These are phyloP conservation scores for Drosophila tropicalis DNA, from an alignment of 1,140 invertebrate species.

Conservation along the genomic window DNA sequence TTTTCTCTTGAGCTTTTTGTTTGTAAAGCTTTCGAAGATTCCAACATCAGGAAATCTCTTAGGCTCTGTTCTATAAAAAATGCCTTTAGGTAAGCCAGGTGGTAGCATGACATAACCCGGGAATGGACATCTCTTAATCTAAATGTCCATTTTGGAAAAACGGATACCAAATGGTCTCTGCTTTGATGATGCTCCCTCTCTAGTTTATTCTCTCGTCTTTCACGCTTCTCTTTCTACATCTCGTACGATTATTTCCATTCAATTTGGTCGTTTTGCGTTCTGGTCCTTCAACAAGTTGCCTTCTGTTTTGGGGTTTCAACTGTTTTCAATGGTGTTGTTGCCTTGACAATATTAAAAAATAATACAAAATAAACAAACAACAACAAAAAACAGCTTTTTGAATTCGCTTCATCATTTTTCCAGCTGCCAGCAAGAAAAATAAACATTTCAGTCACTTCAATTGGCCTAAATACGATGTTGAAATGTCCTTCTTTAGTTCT, in stretches of 20 bases:
- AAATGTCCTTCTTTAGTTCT: neutral
- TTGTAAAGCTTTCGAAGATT: neutral
- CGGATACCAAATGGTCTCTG: neutral
- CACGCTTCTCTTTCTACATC: neutral
- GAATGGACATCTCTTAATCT: neutral
- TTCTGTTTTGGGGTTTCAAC: neutral
- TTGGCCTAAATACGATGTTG: neutral
- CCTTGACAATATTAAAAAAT: constrained; percentile 56
- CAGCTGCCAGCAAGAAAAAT: constrained; percentile 42
- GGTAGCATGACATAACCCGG: neutral
- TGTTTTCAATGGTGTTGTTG: constrained; percentile 26
- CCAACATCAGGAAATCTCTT: neutral
- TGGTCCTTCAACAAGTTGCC: constrained; percentile 56
- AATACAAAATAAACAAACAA: constrained; percentile 64
- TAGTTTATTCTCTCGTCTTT: constrained; percentile 15
- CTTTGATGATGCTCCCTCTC: constrained; percentile 35
- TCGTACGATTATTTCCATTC: constrained; percentile 54
- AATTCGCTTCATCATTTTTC: constrained; percentile 38
- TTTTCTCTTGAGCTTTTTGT: neutral
- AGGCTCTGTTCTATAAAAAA: neutral
- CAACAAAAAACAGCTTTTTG: constrained; percentile 31
- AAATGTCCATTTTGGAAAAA: neutral
- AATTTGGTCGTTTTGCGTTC: constrained; percentile 58
- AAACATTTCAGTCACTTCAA: neutral
- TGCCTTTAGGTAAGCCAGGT: neutral